These are phyloP conservation scores for Hedychridium roseum DNA, from an alignment of 2,888 invertebrate species.

Conservation along the genomic window DNA sequence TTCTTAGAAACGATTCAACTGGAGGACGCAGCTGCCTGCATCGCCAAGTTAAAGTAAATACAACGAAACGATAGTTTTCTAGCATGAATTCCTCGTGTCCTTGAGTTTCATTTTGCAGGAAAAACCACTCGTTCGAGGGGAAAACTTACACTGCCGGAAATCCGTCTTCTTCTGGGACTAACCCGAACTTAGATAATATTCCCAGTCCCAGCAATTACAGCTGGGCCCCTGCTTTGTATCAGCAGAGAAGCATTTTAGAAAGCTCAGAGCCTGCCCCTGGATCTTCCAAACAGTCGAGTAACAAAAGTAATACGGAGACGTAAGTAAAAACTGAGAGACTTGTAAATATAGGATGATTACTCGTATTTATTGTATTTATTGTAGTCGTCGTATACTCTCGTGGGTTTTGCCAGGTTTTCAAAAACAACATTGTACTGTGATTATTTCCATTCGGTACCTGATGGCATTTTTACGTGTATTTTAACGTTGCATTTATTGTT, in stretches of 20 bases:
- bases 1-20: slow-evolving; percentile 47
- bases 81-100: not conserved
- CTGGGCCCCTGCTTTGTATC: slow-evolving; percentile 56
- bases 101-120: slow-evolving; percentile 28
- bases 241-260: slow-evolving; percentile 47
- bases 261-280: slow-evolving; percentile 23
- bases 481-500: too few relatives aligned
- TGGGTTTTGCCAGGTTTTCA: too few relatives aligned
- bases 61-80: not conserved
- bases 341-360: too few relatives aligned
- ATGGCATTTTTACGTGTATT: not conserved
- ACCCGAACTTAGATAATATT: slow-evolving; percentile 36
- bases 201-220: slow-evolving; percentile 50
- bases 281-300: slow-evolving; percentile 36
- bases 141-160: slow-evolving; percentile 34
- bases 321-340: slow-evolving; percentile 45
- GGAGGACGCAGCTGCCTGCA: slow-evolving; percentile 37
- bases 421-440: not conserved
- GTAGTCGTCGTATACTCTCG: too few relatives aligned
- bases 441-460: not conserved
- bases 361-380: too few relatives aligned
- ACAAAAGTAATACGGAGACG: slow-evolving; percentile 43
- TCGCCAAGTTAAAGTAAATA: slow-evolving; percentile 43
- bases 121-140: slow-evolving; percentile 35
- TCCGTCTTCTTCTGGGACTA: slow-evolving; percentile 34